Evolutionary conservation across 1,140 invertebrate genomes (phyloP).

Genomic region (Lerema accius): DNA sequence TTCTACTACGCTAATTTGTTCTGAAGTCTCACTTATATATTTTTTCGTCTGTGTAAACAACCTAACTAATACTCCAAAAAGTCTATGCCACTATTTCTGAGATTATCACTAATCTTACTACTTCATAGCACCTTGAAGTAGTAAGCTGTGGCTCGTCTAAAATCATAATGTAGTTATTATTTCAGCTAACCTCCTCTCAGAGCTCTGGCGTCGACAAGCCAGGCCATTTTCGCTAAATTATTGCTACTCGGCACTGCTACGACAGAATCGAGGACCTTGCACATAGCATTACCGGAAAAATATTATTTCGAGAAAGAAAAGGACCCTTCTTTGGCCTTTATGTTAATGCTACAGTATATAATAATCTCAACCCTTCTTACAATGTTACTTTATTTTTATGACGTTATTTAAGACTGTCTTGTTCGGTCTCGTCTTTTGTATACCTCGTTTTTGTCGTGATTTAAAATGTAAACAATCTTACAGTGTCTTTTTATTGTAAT

Average conservation of each 20-base stretch:
- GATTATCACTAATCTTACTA: constrained; percentile 52
- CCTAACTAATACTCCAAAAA: too few relatives aligned
- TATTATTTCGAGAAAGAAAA: constrained; percentile 56
- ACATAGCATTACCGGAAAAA: constrained; percentile 64
- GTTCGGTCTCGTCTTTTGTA: constrained; percentile 21
- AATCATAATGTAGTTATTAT: constrained; percentile 79
- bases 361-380: constrained; percentile 34
- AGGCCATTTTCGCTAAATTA: constrained; percentile 75
- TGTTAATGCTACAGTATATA: constrained; percentile 43
- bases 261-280: constrained; percentile 67
- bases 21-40: too few relatives aligned
- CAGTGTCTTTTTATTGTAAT: too few relatives aligned
- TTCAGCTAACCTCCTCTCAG: constrained; percentile 61
- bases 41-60: too few relatives aligned
- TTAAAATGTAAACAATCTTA: background rate
- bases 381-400: constrained; percentile 30
- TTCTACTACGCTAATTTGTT: too few relatives aligned
- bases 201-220: constrained; percentile 71
- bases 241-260: constrained; percentile 68
- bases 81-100: constrained; percentile 60
- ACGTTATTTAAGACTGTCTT: constrained; percentile 32
- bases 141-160: constrained; percentile 67
- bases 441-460: constrained; percentile 10
- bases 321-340: constrained; percentile 41
- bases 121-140: constrained; percentile 63